Evolutionary conservation across 2,888 invertebrate genomes (phyloP).

Genomic region (Agapostemon virescens): DNA sequence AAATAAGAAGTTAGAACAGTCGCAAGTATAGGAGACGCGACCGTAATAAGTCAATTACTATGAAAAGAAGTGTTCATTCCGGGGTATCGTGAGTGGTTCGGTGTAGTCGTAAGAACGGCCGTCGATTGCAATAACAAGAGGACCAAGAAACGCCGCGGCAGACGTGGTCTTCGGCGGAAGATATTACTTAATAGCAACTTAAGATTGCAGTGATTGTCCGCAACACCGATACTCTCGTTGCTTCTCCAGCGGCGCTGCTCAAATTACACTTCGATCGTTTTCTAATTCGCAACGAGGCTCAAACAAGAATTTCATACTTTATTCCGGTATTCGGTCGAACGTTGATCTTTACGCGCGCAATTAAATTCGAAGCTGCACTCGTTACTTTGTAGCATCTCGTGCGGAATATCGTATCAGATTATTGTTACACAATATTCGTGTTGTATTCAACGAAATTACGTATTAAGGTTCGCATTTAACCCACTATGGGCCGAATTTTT

Average conservation of each 20-base stretch:
- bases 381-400: not conserved
- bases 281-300: constrained; percentile 34
- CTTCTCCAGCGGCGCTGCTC: constrained; percentile 22
- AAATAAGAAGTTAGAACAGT: not conserved
- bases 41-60: not conserved
- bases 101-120: not conserved
- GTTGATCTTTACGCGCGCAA: not conserved
- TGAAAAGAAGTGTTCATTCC: not conserved
- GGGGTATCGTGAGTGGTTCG: not conserved
- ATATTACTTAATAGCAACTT: constrained; percentile 35
- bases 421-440: not conserved
- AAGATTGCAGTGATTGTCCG: constrained; percentile 27
- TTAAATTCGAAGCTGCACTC: not conserved
- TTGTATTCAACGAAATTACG: not conserved
- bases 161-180: constrained; percentile 21
- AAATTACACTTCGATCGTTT: constrained; percentile 40
- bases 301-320: constrained; percentile 12
- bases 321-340: not conserved
- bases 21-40: not conserved
- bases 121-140: constrained; percentile 5
- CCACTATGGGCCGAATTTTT: no score
- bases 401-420: not conserved
- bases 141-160: constrained; percentile 15
- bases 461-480: not conserved
- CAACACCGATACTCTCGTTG: constrained; percentile 19